Conservation (phyloP, 92 coral and sea anemone species). For the Bergia puertoricense region DNA sequence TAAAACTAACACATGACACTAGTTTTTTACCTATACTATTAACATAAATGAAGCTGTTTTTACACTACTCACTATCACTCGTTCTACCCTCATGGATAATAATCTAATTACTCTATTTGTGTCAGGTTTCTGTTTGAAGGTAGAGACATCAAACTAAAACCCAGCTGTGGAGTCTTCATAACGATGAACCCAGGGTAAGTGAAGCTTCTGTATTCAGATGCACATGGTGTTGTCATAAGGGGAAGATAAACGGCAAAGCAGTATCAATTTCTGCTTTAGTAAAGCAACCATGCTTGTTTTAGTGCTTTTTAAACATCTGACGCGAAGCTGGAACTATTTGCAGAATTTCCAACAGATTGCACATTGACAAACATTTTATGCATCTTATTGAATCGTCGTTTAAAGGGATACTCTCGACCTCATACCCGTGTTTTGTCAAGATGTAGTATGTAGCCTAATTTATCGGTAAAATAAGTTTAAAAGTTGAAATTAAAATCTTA, state of each 20-base stretch:
- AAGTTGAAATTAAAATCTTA: too few species aligned
- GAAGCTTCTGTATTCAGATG: background rate
- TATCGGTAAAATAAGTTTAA: too few species aligned
- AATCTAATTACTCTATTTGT: background rate
- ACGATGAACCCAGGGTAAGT: constrained; percentile 98
- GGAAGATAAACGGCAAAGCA: background rate
- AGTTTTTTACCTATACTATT: background rate
- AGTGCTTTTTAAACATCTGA: background rate
- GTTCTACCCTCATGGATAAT: background rate
- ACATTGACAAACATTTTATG: background rate
- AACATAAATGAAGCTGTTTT: background rate
- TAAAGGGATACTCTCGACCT: too few species aligned
- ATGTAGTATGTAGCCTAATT: too few species aligned
- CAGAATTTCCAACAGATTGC: background rate
- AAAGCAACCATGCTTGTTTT: background rate
- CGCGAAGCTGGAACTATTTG: background rate
- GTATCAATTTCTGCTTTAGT: background rate
- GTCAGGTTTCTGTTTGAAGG: constrained; percentile 94
- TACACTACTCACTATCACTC: background rate
- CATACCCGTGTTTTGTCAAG: too few species aligned
- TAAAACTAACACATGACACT: background rate
- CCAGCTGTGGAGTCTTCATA: constrained; percentile 87
- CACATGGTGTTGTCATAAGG: background rate
- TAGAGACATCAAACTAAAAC: constrained; percentile 84
- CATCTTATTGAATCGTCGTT: too few species aligned